Base-by-base conservation (phyloP, 2,888 invertebrate species). In the Calliopum simillimum region DNA sequence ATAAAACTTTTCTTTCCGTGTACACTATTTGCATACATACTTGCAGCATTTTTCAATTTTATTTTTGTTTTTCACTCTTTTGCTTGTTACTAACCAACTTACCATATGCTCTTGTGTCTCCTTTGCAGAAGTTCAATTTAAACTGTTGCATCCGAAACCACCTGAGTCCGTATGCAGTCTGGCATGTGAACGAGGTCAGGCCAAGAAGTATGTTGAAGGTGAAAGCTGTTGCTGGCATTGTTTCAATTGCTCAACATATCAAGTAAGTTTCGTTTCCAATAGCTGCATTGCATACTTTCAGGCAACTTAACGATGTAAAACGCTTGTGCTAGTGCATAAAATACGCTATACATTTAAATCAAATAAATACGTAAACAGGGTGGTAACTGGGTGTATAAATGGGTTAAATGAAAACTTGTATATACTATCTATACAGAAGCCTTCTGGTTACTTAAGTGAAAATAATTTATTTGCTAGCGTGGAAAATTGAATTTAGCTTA, bases 201-300 rank as follows among this genome's bases (percentile, higher is more conserved):
- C 96, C 72, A 96, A 95, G 88, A 94, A 94, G 85, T 95, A 95
- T 86, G 93, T 96, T 58, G 96, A 96, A 84, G 96, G 96, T 0
- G 96, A 96, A 86, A 94, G 93, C 84, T 96, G 96, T 86, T 97
- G 96, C 85, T 97, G 96, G 96, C 95, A 95, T 84, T 97, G 96
- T 87, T 93, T 94, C 87, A 94, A 94, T 85, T 96, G 97, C 86
- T 91, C 93, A 59, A 92, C 92, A 82, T 95, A 95, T 87, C 94
- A 96, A 91, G 93, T 92, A 84, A 85, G 85, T 81, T 71, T 51
- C 47, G 47, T 47, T 47, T 47, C 47, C n/a, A 4, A 5, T 33
- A 33, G 51, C 21, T 51, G 14, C 51, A 51, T 19, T 51, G 51
- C 51, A 51, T 51, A 19, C 19, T 51, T 51, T 51, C 51, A n/a